These are phyloP conservation scores for Typhlomys cinereus DNA, from an alignment of 2,113 vertebrate species.

Conservation along the genomic window DNA sequence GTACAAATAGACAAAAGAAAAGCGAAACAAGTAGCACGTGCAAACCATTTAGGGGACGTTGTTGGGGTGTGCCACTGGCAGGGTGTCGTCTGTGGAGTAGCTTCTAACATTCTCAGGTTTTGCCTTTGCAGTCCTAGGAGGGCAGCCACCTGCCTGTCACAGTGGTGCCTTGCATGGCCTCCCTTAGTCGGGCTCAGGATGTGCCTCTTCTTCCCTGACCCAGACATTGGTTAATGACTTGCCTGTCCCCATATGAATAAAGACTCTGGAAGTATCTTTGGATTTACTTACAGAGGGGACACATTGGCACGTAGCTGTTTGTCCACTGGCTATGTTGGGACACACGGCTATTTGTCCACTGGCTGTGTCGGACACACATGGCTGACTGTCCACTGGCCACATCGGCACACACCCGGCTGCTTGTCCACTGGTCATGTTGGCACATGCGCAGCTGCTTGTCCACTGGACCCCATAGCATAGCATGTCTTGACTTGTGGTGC, in stretches of 20 bases:
- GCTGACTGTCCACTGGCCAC: too few species aligned
- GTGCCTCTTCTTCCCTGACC: too few species aligned
- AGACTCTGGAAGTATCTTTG: too few species aligned
- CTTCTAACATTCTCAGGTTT: not conserved
- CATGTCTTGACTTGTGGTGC: not conserved
- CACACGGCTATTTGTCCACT: too few species aligned
- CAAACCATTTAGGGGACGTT: not conserved
- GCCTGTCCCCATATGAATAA: too few species aligned
- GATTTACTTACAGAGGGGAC: not conserved
- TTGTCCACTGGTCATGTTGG: too few species aligned
- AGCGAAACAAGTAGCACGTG: not conserved
- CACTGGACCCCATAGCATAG: too few species aligned
- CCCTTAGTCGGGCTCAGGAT: fast-evolving
- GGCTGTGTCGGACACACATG: too few species aligned
- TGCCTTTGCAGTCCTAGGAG: not conserved
- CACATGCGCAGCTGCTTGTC: too few species aligned
- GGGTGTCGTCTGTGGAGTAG: not conserved
- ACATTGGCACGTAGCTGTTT: not conserved
- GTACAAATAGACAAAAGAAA: not conserved
- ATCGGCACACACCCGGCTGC: too few species aligned
- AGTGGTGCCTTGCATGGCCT: not conserved
- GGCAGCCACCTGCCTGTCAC: not conserved
- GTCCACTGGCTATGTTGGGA: too few species aligned
- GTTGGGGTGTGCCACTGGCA: not conserved
- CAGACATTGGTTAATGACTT: too few species aligned